phyloP scores from a whole-genome alignment of 2,888 invertebrate species.

The Macrophya alboannulata region DNA sequence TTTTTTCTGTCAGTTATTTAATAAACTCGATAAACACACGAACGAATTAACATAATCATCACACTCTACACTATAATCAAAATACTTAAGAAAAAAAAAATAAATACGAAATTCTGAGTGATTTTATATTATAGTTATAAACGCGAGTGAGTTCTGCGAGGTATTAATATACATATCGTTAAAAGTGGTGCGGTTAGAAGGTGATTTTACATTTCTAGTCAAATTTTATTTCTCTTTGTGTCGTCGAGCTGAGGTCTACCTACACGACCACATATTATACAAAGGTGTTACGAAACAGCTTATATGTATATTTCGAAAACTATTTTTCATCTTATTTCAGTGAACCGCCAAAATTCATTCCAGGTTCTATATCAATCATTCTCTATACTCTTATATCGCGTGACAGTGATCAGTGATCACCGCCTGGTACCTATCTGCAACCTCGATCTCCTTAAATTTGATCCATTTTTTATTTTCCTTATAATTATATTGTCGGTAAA shows the following conservation, averaged over 20 bases:
- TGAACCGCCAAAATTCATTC: background rate
- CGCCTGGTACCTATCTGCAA: background rate
- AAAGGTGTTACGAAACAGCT: conserved; percentile 38
- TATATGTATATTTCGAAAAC: background rate
- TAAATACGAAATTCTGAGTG: conserved; percentile 28
- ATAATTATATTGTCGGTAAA: background rate
- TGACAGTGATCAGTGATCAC: conserved; percentile 27
- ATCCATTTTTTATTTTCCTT: background rate
- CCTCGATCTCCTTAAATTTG: background rate
- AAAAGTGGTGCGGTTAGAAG: conserved; percentile 46
- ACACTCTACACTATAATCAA: background rate
- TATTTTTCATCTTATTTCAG: background rate
- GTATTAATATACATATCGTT: conserved; percentile 32
- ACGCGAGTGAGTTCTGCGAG: conserved; percentile 31
- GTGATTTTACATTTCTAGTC: conserved; percentile 38
- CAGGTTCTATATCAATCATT: background rate
- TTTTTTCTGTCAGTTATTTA: conserved; percentile 20
- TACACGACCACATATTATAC: conserved; percentile 1
- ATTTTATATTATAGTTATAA: conserved; percentile 19
- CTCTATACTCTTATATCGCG: background rate
- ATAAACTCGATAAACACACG: conserved; percentile 33
- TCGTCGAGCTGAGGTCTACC: background rate
- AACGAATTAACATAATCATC: conserved; percentile 34
- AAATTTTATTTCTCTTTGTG: conserved; percentile 20
- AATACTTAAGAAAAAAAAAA: background rate